Evolutionary conservation across 2,888 invertebrate genomes (phyloP), one percentile per base, ranked within the genome.

Genomic region (Rapana venosa): DNA sequence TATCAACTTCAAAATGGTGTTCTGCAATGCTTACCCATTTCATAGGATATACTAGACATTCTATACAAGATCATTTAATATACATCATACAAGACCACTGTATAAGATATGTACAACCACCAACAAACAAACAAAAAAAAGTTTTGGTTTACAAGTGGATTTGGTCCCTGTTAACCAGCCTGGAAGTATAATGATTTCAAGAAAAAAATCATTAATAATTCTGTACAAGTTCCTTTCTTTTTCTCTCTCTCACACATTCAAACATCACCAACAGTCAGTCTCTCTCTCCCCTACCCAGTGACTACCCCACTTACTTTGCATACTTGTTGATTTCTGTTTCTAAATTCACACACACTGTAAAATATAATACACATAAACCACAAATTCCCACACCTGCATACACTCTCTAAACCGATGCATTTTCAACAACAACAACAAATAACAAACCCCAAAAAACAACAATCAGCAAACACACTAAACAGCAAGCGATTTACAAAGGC

Each of bases 121-220:
- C 47, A 47, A 47, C 47, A 47, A 47, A 47, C 2, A 47, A 47
- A 47, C 2, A 20, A 36, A 83, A 13, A 26, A 26, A 8, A 79
- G 35, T 79, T 83, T 83, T 83, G 81, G 81, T 83, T 83, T 83
- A 83, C 81, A 83, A 20, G 11, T 83, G 81, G 81, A 83, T 83
- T 79, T 83, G 81, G 81, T 83, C 81, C 81, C 81, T 83, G 81
- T 47, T 22, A 83, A 83, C 81, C 81, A 83, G 81, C 81, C 26
- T 83, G 47, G 36, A 83, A 83, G 81, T 36, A 26, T 22, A 8
- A 70, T n/a, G 74, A 79, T 83, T 47, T 20, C 8, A 47, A 47
- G 47, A 47, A 2, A 47, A 47, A 47, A 47, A 47, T 66, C 13
- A 2, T 66, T 66, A 6, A 22, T 66, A 66, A 66, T 66, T 66